These are phyloP conservation scores for Hormaphis cornu DNA, from an alignment of 1,140 invertebrate genomes.

Conservation along the genomic window DNA sequence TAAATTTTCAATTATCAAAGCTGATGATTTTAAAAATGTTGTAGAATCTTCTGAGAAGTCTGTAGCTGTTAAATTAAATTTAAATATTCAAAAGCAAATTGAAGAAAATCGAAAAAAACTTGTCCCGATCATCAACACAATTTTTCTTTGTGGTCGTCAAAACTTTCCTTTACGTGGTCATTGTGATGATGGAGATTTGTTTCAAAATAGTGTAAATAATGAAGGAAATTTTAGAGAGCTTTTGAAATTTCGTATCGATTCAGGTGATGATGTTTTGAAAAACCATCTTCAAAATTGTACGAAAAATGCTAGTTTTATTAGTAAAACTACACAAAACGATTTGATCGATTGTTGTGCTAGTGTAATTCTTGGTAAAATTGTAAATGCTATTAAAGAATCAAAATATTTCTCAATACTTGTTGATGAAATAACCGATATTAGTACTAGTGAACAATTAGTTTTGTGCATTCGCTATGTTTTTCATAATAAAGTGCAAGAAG, in stretches of 20 bases:
- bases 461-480: constrained; percentile 28
- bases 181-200: background rate
- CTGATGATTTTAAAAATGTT: background rate
- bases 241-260: constrained; percentile 33
- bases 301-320: constrained; percentile 34
- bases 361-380: constrained; percentile 22
- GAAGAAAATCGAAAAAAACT: constrained; percentile 34
- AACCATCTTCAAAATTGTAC: constrained; percentile 27
- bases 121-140: constrained; percentile 33
- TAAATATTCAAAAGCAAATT: constrained; percentile 6
- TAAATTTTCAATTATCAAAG: constrained; percentile 8
- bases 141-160: constrained; percentile 33
- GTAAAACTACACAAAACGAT: constrained; percentile 33
- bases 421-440: constrained; percentile 31
- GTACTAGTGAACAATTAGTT: constrained; percentile 19
- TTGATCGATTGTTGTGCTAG: constrained; percentile 17
- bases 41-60: background rate
- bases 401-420: constrained; percentile 25
- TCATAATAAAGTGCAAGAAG: constrained; percentile 24
- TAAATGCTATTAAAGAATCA: constrained; percentile 7
- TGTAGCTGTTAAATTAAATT: constrained; percentile 1
- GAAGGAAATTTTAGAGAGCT: constrained; percentile 37
- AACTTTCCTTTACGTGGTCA: constrained; percentile 35
- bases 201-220: constrained; percentile 8
- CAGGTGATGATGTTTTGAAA: constrained; percentile 34